A percentile compares a stretch with the other conserved stretches of the same genome.
Conservation (phyloP, 2,888 invertebrate genomes). For the Crematogaster levior region DNA sequence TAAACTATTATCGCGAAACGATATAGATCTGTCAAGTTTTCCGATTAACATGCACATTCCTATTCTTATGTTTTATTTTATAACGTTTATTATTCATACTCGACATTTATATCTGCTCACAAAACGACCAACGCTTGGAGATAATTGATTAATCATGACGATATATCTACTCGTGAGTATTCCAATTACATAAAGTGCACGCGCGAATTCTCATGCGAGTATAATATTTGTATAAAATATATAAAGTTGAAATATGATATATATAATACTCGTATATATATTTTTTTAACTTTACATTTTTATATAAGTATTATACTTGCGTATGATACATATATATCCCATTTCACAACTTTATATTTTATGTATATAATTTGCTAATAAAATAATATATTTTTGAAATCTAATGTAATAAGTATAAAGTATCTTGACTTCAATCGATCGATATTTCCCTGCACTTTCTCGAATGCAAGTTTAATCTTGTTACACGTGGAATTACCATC, state of each 20-base stretch:
- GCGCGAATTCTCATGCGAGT: neutral
- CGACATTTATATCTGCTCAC: neutral
- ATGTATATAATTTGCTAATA: neutral
- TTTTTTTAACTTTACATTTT: too few species aligned
- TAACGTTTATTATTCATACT: conserved; percentile 8
- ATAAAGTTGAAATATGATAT: neutral
- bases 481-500: conserved; percentile 42
- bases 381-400: neutral
- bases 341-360: too few species aligned
- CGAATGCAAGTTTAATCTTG: conserved; percentile 51
- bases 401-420: neutral
- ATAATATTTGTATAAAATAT: conserved; percentile 1
- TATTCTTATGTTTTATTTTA: neutral
- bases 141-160: conserved; percentile 12
- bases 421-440: neutral
- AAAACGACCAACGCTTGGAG: neutral
- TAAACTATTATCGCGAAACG: neutral
- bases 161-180: conserved; percentile 10
- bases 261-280: neutral
- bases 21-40: neutral
- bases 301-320: too few species aligned
- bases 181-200: neutral
- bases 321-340: too few species aligned
- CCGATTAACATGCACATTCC: conserved; percentile 10
- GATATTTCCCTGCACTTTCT: neutral